Conservation (phyloP, 1,140 invertebrate genomes). For the Orius insidiosus region DNA sequence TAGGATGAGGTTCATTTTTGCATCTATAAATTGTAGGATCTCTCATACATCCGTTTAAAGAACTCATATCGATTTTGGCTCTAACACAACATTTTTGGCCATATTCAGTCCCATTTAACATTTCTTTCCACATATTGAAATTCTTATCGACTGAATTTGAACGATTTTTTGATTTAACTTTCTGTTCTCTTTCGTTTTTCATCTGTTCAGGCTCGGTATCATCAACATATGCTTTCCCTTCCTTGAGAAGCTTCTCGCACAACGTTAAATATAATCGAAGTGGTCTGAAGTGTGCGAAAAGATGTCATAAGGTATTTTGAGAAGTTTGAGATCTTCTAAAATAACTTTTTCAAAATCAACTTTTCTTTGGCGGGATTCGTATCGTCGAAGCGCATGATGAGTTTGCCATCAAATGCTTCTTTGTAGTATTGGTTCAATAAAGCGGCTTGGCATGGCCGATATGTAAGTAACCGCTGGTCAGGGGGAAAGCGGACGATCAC, state of each 20-base stretch:
- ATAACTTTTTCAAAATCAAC: constrained; percentile 95
- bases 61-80: constrained; percentile 96
- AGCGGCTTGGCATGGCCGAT: constrained; percentile 98
- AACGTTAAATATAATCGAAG: constrained; percentile 82
- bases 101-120: constrained; percentile 64
- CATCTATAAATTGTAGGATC: constrained; percentile 99
- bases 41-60: constrained; percentile 87
- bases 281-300: constrained; percentile 95
- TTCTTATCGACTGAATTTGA: constrained; percentile 74
- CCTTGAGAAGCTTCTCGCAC: constrained; percentile 76
- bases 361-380: constrained; percentile 99
- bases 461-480: constrained; percentile 93
- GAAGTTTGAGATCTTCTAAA: constrained; percentile 77
- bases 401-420: constrained; percentile 75
- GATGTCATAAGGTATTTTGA: constrained; percentile 81
- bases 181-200: constrained; percentile 87
- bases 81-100: constrained; percentile 84
- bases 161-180: constrained; percentile 69
- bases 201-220: constrained; percentile 87
- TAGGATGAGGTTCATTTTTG: constrained; percentile 83
- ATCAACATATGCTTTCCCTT: constrained; percentile 88
- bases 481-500: constrained; percentile 90
- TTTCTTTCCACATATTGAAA: constrained; percentile 82
- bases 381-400: constrained; percentile 99
- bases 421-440: constrained; percentile 97